Evolutionary conservation across 2,888 invertebrate species (phyloP), one percentile per base, ranked within the genome.

Genomic region (Baronia brevicornis): DNA sequence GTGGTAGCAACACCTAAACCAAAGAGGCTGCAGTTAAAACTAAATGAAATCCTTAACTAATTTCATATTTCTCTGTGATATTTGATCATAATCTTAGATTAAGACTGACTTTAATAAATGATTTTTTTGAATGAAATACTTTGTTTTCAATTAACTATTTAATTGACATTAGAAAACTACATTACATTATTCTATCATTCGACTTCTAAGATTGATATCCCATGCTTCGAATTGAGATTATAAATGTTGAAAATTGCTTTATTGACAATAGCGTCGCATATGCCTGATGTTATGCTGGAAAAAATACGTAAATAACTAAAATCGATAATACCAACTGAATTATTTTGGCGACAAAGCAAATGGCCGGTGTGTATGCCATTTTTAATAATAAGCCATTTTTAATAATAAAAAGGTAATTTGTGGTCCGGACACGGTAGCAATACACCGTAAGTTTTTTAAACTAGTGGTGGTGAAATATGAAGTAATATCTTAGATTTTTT

Each of bases 1-100:
- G 88, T 93, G 2, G 48, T 87, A 1, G 72, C 75, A 21, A 63
- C 91, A 4, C 88, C 91, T 10, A 65, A 85, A 36, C 73, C 82
- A 5, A 87, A 84, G 41, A 86, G 88, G 41, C 80, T 93, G 44
- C 78, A 84, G 35, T 59, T 91, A 10, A 82, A 78, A 43, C 62
- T 89, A 3, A 68, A 82, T 5, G 63, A 48, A 34, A 71, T 85
- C 38, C 53, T 85, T 13, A 66, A 71, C 47, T 79, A 49, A 70
- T 24, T 18, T 28, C 17, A 18, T 14, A 18, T n/a, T n/a, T n/a
- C 22, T 34, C 8, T 41, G 42, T 47, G 48, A 22, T 30, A 21
- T 19, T 36, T 44, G 44, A 36, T 32, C 24, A 40, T 29, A 13
- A n/a, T 10, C 22, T 24, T 33, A 30, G 41, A 31, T 45, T 43